These are phyloP conservation scores for Agonopterix heracliana DNA, from an alignment of 2,888 invertebrate genomes.

Conservation along the genomic window DNA sequence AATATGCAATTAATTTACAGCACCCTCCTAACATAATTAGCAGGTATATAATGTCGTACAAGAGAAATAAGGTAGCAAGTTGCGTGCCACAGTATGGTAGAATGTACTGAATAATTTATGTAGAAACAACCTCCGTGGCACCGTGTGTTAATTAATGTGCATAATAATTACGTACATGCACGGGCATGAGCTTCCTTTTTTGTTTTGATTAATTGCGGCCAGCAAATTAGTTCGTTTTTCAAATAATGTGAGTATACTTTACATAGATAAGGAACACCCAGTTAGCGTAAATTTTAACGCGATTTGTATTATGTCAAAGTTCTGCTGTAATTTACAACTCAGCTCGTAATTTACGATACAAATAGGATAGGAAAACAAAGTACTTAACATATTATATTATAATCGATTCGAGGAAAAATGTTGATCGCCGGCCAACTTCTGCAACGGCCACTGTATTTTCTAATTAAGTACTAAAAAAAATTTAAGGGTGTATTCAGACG, in stretches of 20 bases:
- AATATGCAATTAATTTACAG: neutral
- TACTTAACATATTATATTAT: too few relatives aligned
- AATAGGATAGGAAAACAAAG: too few relatives aligned
- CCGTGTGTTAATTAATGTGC: conserved; percentile 69
- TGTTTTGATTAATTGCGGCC: conserved; percentile 67
- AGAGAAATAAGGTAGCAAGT: conserved; percentile 24
- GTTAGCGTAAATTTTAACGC: conserved; percentile 3
- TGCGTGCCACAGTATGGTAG: conserved; percentile 41
- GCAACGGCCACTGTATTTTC: too few relatives aligned
- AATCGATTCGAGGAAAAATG: too few relatives aligned
- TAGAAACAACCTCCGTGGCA: conserved; percentile 39
- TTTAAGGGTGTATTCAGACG: too few relatives aligned
- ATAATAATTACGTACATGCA: conserved; percentile 68
- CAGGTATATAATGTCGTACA: neutral
- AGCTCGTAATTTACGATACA: too few relatives aligned
- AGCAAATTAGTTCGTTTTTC: conserved; percentile 58
- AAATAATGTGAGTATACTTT: conserved; percentile 28
- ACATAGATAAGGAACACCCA: conserved; percentile 11
- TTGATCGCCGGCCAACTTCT: too few relatives aligned
- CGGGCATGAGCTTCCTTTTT: conserved; percentile 71
- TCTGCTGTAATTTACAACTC: too few relatives aligned
- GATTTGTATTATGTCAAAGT: too few relatives aligned
- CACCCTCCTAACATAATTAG: neutral
- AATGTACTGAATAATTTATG: conserved; percentile 53
- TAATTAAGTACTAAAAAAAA: too few relatives aligned